phyloP scores from a whole-genome alignment of 1,140 invertebrate genomes.

The Rhyzopertha dominica region DNA sequence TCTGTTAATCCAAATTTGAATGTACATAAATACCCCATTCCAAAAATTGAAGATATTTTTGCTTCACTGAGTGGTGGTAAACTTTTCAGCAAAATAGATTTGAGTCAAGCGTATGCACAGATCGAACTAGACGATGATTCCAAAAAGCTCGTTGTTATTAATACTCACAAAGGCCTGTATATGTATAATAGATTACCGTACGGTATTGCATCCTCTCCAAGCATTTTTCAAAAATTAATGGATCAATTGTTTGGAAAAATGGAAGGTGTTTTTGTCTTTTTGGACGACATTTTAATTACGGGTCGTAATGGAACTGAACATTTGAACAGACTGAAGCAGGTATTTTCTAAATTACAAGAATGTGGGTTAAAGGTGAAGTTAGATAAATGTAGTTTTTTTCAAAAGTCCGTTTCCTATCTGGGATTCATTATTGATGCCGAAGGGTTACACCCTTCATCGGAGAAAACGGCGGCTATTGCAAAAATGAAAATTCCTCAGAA shows the following conservation, averaged over 20 bases:
- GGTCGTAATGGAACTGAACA: constrained; percentile 15
- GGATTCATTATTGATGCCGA: too few relatives aligned
- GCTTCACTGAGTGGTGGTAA: too few relatives aligned
- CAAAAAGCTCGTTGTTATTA: constrained; percentile 2
- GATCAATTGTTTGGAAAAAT: too few relatives aligned
- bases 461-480: too few relatives aligned
- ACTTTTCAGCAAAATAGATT: constrained; percentile 12
- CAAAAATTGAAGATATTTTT: too few relatives aligned
- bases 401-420: constrained; percentile 19
- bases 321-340: constrained; percentile 3
- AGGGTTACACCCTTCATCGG: too few relatives aligned
- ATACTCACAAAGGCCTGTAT: constrained; percentile 30
- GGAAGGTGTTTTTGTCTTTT: constrained; percentile 17
- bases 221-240: constrained; percentile 35
- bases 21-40: too few relatives aligned
- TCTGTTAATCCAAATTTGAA: constrained; percentile 33
- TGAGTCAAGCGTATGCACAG: constrained; percentile 12
- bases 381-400: constrained; percentile 24
- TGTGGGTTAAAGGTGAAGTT: constrained; percentile 21
- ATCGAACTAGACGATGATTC: constrained; percentile 2
- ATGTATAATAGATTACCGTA: constrained; percentile 37
- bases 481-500: too few relatives aligned
- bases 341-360: constrained; percentile 16
- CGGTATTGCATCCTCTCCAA: constrained; percentile 32
- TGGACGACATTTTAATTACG: constrained; percentile 29